These are phyloP conservation scores for Sternotherus odoratus DNA, from an alignment of 2,797 vertebrate genomes.

Conservation along the genomic window DNA sequence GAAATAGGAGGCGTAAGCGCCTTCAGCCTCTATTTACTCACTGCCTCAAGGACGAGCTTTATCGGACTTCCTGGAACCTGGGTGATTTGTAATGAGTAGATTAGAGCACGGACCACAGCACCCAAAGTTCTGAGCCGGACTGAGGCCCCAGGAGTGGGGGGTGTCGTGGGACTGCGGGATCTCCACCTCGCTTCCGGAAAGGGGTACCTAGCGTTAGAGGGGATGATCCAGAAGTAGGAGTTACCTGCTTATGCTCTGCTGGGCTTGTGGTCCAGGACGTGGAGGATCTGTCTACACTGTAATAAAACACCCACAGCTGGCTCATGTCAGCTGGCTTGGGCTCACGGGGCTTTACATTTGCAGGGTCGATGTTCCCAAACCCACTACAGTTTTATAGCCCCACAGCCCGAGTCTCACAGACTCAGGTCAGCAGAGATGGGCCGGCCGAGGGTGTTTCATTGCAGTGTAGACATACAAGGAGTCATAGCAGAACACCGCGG, in stretches of 20 bases:
- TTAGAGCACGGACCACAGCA: background rate
- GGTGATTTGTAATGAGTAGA: slow-evolving; percentile 67
- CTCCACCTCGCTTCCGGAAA: background rate
- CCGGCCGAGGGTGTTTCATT: background rate
- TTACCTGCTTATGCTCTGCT: background rate
- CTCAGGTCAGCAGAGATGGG: background rate
- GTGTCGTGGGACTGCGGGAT: background rate
- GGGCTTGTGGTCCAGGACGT: no score
- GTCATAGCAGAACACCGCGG: background rate
- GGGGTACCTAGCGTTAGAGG: background rate
- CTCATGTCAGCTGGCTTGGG: background rate
- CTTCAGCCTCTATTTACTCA: background rate
- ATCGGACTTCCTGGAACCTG: slow-evolving; percentile 86
- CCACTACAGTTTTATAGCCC: background rate
- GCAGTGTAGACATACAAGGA: background rate
- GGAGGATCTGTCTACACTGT: background rate
- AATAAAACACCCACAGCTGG: background rate
- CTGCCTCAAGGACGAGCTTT: slow-evolving; percentile 85
- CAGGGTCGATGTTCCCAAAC: background rate
- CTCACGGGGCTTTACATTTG: background rate
- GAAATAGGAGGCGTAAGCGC: background rate
- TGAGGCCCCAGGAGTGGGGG: background rate
- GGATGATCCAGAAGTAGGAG: background rate
- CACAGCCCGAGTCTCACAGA: background rate
- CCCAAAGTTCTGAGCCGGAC: background rate